Conservation (phyloP, 2,113 vertebrate genomes). For the Petrocephalus zakoni region DNA sequence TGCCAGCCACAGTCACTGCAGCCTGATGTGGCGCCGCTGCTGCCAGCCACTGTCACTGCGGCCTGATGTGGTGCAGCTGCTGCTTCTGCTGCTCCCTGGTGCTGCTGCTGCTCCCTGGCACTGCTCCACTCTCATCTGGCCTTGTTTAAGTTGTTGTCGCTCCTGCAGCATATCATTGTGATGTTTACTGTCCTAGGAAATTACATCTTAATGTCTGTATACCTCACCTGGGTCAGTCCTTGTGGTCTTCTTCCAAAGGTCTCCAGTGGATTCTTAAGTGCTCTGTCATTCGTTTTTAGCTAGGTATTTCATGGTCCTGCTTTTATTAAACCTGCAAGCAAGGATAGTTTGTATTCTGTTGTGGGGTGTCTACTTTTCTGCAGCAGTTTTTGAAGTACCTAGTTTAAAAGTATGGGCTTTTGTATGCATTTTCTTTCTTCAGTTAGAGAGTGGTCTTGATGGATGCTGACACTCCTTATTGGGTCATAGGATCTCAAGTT, state of each 20-base stretch:
- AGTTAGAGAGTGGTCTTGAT: not conserved
- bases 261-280: not conserved
- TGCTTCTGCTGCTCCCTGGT: not conserved
- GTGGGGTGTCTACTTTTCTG: not conserved
- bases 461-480: not conserved
- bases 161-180: not conserved
- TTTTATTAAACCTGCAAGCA: not conserved
- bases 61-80: not conserved
- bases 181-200: not conserved
- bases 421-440: not conserved
- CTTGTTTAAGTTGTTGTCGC: not conserved
- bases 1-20: not conserved
- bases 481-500: not conserved
- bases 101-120: not conserved
- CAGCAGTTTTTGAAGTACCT: not conserved
- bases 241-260: not conserved
- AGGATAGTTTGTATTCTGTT: not conserved
- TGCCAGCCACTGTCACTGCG: not conserved
- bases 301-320: not conserved
- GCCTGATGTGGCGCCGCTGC: not conserved
- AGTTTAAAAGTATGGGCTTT: not conserved
- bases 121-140: not conserved
- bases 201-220: not conserved
- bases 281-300: not conserved
- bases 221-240: not conserved